phyloP scores from a whole-genome alignment of 2,113 vertebrate genomes.

The Chionodraco myersi region DNA sequence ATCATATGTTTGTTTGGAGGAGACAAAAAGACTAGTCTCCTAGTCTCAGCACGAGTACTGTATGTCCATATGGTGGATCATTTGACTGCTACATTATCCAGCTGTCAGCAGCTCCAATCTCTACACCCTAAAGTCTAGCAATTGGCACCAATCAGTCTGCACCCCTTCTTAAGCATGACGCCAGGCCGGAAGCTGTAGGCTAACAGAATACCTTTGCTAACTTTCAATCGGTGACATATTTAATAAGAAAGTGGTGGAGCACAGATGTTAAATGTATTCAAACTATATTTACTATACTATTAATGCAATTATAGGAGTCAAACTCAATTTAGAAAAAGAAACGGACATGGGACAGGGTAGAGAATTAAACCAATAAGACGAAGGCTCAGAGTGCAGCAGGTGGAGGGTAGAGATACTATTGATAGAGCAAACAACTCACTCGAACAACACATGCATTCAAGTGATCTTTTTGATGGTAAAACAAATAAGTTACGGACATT shows the following conservation, averaged over 20 bases:
- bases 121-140: slow-evolving; percentile 27
- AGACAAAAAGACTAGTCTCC: slow-evolving; percentile 17
- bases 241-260: not conserved
- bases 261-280: not conserved
- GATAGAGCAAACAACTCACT: not conserved
- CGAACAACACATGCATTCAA: not conserved
- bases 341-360: not conserved
- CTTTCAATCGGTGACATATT: not conserved
- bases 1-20: slow-evolving; percentile 14
- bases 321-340: not conserved
- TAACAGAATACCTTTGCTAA: slow-evolving; percentile 24
- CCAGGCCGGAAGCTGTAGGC: not conserved
- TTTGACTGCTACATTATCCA: slow-evolving; percentile 49
- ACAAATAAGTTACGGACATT: not conserved
- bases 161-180: not conserved
- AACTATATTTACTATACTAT: not conserved
- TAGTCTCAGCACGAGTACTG: not conserved
- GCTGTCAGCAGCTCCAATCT: slow-evolving; percentile 51
- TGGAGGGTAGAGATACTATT: not conserved
- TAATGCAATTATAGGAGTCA: not conserved
- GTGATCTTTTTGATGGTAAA: not conserved
- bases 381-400: slow-evolving; percentile 1
- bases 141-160: slow-evolving; percentile 30
- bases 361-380: not conserved
- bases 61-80: slow-evolving; percentile 47